Base-by-base conservation (phyloP, 1,140 invertebrate genomes). In the Bilobella aurantiaca region DNA sequence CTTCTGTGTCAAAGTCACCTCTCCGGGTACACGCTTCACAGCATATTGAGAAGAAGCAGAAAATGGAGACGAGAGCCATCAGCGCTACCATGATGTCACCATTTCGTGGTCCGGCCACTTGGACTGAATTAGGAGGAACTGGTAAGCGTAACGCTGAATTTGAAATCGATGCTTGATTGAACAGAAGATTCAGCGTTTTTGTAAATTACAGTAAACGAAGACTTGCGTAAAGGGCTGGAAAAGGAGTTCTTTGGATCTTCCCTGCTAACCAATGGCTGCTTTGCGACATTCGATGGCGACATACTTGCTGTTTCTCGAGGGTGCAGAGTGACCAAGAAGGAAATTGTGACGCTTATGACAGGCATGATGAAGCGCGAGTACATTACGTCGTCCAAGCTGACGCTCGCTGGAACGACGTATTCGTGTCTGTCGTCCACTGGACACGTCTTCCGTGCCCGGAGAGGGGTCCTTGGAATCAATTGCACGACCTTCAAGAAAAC, bases 401-500 rank as follows among this genome's bases (percentile, higher is more conserved):
- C 28, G 8, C 28, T 59, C 23, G 28, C 8, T 30, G 28, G 28
- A 3, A 29, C 23, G 5, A 29, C 8, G 5, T 59, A 31, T 29
- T 18, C 28, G 3, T 59, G 58, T 59, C 58, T 59, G 12, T 59
- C 58, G 25, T 25, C 28, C 5, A 59, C 58, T 59, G 29, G 8
- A 8, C 31, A 29, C 28, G 58, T 59, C 28, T 5, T 59, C 12
- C 58, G 58, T 12, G 58, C 28, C 31, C 58, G 58, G 8, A 23
- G 3, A 12, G 32, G 28, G 3, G 18, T 30, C 8, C 28, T 29
- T 5, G 58, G 58, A 18, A 29, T 59, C 28, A 59, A 59, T 29
- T 59, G 58, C 25, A 59, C 58, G 5, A 59, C 28, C 18, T 59
- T 31, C 31, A 59, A 59, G 32, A 29, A 29, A 16, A 29, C 58